These are phyloP conservation scores for Brachylomia viminalis DNA, from an alignment of 2,888 invertebrate genomes.

Conservation along the genomic window DNA sequence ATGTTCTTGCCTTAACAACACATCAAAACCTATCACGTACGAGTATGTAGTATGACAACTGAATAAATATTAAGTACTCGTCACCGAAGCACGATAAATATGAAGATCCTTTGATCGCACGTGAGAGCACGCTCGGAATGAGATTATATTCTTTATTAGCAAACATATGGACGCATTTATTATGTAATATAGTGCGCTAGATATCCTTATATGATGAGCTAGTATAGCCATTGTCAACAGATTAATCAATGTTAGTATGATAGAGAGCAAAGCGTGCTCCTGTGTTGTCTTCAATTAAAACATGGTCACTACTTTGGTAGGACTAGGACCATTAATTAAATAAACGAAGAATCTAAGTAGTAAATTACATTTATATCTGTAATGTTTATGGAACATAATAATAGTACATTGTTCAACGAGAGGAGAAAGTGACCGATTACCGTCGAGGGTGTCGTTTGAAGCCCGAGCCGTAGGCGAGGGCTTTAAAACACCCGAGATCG, in stretches of 20 bases:
- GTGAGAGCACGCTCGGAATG: constrained; percentile 47
- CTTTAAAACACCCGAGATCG: no score
- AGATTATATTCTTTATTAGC: constrained; percentile 48
- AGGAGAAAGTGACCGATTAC: no score
- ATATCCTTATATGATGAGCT: not conserved
- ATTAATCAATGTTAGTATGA: not conserved
- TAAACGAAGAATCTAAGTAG: no score
- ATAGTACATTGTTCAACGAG: no score
- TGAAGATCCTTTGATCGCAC: constrained; percentile 55
- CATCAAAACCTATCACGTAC: constrained; percentile 58
- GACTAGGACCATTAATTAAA: not conserved
- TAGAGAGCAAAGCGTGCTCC: not conserved
- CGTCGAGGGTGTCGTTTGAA: no score
- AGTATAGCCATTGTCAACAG: not conserved
- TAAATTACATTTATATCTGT: no score
- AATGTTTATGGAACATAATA: no score
- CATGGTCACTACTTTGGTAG: not conserved
- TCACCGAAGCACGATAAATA: constrained; percentile 51
- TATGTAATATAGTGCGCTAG: not conserved
- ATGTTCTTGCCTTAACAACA: constrained; percentile 10
- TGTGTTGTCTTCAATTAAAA: not conserved
- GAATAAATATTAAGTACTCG: constrained; percentile 54
- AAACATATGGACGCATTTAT: constrained; percentile 21
- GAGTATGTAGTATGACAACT: constrained; percentile 38
- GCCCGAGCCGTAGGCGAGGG: no score